phyloP scores from a whole-genome alignment of 2,888 invertebrate genomes.

The Bibio marci region DNA sequence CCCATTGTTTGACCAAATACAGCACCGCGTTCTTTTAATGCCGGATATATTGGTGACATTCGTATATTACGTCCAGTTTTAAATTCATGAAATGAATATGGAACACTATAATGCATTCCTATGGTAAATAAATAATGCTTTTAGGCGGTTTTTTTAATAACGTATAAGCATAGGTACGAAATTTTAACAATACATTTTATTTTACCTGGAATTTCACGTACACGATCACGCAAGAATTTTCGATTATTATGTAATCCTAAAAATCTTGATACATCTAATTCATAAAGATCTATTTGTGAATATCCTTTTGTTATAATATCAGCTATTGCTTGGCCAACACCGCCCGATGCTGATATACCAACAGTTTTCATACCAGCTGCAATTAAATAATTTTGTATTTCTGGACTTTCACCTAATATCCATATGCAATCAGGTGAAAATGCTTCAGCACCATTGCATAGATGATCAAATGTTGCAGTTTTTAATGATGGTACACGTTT shows the following conservation, averaged over 20 bases:
- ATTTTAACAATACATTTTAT: too few species aligned
- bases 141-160: too few species aligned
- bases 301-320: slow-evolving; percentile 73
- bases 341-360: slow-evolving; percentile 89
- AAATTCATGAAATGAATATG: slow-evolving; percentile 75
- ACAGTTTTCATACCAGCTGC: slow-evolving; percentile 94
- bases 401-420: slow-evolving; percentile 88
- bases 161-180: background rate
- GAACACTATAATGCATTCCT: slow-evolving; percentile 60
- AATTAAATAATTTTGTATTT: slow-evolving; percentile 75
- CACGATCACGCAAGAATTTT: slow-evolving; percentile 77
- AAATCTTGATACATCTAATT: slow-evolving; percentile 77
- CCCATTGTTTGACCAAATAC: slow-evolving; percentile 97
- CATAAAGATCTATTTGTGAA: slow-evolving; percentile 70
- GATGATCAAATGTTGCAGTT: slow-evolving; percentile 54
- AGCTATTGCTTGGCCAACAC: slow-evolving; percentile 79
- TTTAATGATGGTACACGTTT: slow-evolving; percentile 66
- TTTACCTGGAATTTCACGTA: slow-evolving; percentile 76
- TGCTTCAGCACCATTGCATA: slow-evolving; percentile 82
- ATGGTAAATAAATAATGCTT: slow-evolving; percentile 3
- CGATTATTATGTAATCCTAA: slow-evolving; percentile 88
- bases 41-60: slow-evolving; percentile 89
- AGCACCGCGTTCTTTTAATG: slow-evolving; percentile 76
- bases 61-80: slow-evolving; percentile 75
- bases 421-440: slow-evolving; percentile 95